phyloP scores from a whole-genome alignment of 2,797 vertebrate species.

The Anas flavirostris region DNA sequence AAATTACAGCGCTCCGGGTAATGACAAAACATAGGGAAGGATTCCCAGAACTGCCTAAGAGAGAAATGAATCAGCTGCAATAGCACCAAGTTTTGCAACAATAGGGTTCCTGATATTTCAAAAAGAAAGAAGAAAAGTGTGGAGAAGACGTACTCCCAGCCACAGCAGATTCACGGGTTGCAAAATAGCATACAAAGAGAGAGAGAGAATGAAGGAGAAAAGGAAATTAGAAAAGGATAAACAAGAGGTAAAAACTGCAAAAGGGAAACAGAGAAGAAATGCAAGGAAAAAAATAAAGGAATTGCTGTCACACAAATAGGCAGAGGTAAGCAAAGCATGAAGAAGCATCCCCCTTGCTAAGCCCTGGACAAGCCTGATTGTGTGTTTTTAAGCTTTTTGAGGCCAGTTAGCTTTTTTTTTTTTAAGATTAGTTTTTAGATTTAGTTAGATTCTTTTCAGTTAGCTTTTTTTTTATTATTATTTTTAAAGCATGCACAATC shows the following conservation, averaged over 20 bases:
- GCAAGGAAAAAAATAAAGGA: background rate
- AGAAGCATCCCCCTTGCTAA: background rate
- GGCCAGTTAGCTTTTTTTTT: background rate
- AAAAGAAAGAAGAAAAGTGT: background rate
- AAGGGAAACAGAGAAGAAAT: background rate
- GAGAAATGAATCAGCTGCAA: background rate
- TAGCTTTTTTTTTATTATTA: background rate
- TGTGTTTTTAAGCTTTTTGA: fast-evolving
- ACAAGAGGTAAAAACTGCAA: background rate
- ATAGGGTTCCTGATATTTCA: background rate
- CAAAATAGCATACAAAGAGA: background rate
- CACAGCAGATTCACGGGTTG: fast-evolving
- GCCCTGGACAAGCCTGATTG: background rate
- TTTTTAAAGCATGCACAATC: background rate
- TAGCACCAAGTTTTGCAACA: background rate
- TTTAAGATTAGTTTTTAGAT: no score
- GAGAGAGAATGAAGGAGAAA: background rate
- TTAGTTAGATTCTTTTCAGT: background rate
- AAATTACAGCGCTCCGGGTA: background rate
- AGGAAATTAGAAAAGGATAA: background rate
- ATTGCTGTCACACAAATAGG: background rate
- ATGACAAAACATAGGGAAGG: background rate
- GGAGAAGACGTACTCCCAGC: background rate
- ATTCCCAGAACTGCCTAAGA: background rate
- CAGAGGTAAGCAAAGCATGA: background rate